Percentiles rank a stretch among this genome's conserved stretches.
phyloP scores from a whole-genome alignment of 2,888 invertebrate genomes.

The Microctonus aethiopoides region DNA sequence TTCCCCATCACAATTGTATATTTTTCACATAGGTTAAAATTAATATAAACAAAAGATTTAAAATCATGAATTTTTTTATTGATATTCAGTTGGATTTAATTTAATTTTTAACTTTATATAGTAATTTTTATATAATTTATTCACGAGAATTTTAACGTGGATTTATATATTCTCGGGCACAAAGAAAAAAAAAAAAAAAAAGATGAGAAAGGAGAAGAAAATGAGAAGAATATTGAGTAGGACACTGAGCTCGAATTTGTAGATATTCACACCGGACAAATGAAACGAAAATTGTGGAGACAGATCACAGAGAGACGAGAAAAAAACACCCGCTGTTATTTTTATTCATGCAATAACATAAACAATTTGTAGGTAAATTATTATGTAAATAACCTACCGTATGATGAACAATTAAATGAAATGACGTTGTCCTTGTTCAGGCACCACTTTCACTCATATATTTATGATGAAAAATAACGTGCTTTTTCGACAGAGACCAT shows the following conservation, averaged over 20 bases:
- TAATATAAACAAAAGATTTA: too few relatives aligned
- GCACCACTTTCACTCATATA: slow-evolving; percentile 61
- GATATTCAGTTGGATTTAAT: not conserved
- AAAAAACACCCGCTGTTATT: slow-evolving; percentile 14
- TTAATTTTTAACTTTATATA: not conserved
- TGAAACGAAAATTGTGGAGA: not conserved
- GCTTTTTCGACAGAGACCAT: slow-evolving; percentile 49
- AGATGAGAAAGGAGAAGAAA: not conserved
- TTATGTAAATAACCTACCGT: slow-evolving; percentile 17
- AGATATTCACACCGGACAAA: not conserved
- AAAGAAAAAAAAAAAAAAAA: not conserved
- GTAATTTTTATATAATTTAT: not conserved
- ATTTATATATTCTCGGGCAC: slow-evolving; percentile 10
- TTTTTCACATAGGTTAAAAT: not conserved
- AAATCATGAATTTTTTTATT: not conserved
- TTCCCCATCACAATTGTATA: not conserved
- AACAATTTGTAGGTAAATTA: slow-evolving; percentile 5
- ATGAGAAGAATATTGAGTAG: not conserved
- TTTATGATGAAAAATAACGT: slow-evolving; percentile 40
- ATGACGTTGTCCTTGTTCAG: slow-evolving; percentile 53
- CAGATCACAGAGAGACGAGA: not conserved
- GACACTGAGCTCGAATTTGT: not conserved
- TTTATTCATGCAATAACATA: slow-evolving; percentile 16
- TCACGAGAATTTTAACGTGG: slow-evolving; percentile 1
- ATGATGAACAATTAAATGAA: slow-evolving; percentile 10